phyloP scores from a whole-genome alignment of 2,113 vertebrate species.

The Sphyrna mokarran region DNA sequence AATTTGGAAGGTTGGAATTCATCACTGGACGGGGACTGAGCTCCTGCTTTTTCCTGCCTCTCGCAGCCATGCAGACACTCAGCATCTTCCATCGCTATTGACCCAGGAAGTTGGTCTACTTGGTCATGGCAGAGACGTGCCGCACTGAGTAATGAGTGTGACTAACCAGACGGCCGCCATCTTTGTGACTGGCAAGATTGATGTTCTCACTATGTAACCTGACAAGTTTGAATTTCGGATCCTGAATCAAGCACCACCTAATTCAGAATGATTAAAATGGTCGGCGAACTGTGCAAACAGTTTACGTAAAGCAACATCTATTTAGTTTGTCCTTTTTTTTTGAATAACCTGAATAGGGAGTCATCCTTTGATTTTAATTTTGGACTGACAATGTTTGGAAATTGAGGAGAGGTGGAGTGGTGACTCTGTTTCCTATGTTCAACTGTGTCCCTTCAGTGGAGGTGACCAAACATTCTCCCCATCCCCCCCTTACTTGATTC shows the following conservation, averaged over 20 bases:
- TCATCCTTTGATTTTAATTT: neutral
- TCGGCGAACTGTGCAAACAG: neutral
- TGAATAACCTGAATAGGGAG: neutral
- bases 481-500: neutral
- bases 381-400: neutral
- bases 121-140: neutral
- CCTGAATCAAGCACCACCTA: neutral
- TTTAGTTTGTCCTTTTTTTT: neutral
- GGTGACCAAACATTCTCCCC: neutral
- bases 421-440: neutral
- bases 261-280: neutral
- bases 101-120: neutral
- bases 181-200: neutral
- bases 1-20: slow-evolving; percentile 59
- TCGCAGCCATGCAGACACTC: slow-evolving; percentile 39
- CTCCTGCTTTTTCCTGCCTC: neutral
- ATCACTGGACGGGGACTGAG: neutral
- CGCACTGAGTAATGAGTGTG: neutral
- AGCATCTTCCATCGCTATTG: slow-evolving; percentile 45
- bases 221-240: neutral
- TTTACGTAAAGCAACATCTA: neutral
- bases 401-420: neutral
- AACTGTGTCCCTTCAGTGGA: neutral
- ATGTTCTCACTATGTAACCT: neutral
- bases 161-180: neutral